Evolutionary conservation across 2,888 invertebrate species (phyloP).

Genomic region (Rhamphomyia laevipes): DNA sequence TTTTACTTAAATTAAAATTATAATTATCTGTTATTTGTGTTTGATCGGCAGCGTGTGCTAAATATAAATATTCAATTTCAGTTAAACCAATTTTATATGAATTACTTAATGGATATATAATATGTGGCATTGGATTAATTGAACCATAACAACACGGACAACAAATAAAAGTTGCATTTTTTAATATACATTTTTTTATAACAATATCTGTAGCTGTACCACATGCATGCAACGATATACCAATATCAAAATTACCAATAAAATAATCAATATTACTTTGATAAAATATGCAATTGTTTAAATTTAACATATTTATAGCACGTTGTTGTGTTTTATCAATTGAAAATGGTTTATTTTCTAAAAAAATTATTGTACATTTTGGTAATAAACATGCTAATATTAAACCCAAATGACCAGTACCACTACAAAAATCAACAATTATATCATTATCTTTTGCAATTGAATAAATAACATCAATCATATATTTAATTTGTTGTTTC

Average conservation of each 20-base stretch:
- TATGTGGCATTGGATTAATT: slow-evolving; percentile 65
- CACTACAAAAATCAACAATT: slow-evolving; percentile 91
- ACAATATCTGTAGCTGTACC: slow-evolving; percentile 91
- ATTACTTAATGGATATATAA: slow-evolving; percentile 73
- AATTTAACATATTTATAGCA: slow-evolving; percentile 47
- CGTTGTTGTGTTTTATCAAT: slow-evolving; percentile 60
- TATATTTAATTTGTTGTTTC: slow-evolving; percentile 75
- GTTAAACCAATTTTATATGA: slow-evolving; percentile 38
- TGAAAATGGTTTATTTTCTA: slow-evolving; percentile 89
- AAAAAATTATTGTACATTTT: slow-evolving; percentile 60
- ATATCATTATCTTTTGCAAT: slow-evolving; percentile 54
- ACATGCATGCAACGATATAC: slow-evolving; percentile 85
- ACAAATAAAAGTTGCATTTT: slow-evolving; percentile 69
- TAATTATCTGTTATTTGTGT: slow-evolving; percentile 52
- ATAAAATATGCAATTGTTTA: slow-evolving; percentile 65
- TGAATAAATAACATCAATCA: slow-evolving; percentile 62
- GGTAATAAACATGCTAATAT: slow-evolving; percentile 70
- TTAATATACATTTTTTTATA: slow-evolving; percentile 65
- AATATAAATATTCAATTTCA: slow-evolving; percentile 57
- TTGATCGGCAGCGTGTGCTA: slow-evolving; percentile 88
- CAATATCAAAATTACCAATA: slow-evolving; percentile 67
- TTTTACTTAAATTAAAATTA: slow-evolving; percentile 32
- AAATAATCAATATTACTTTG: slow-evolving; percentile 90
- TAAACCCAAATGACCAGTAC: slow-evolving; percentile 87
- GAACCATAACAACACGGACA: slow-evolving; percentile 94